Base-by-base conservation (phyloP, 1,140 invertebrate species). In the Brachionus sp. region DNA sequence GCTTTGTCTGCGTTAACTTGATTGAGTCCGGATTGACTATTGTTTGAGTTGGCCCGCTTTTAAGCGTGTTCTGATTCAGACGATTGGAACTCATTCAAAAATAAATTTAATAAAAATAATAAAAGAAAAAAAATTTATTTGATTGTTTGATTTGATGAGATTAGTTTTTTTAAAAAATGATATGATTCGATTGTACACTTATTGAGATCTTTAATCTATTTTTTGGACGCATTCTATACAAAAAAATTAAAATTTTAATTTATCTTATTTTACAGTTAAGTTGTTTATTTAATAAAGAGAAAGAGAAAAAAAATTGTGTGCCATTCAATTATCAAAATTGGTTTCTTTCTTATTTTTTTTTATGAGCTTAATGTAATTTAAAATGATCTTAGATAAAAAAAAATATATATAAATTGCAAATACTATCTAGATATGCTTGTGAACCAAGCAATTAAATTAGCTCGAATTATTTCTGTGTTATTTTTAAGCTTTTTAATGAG, bases 201-300 rank as follows among this genome's bases (percentile, higher is more conserved):
- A 10, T 25, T 75, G 70, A 75, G 70, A 75, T 46, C 70, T 75
- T 75, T 44, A 75, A 46, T 75, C 70, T 75, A 75, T 75, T 75
- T 75, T 75, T 75, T 75, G 70, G 70, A 75, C 70, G 70, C 70
- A 75, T 75, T 75, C 42, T 75, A 25, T 13, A 25, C 19, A 75
- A 75, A 75, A n/a, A 46, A 46, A 29, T 35, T 23, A 25, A 75
- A 46, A 46, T 46, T 46, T 25, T 75, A 46, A 46, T 44, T 25
- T 46, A 35, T 75, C 29, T 75, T 10, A 5, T 29, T 75, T 70
- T 70, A 70, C 66, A 70, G 35, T 70, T 70, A 70, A 42, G 66
- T 70, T 70, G 37, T 70, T 35, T 33, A 68, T 33, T 57, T 57
- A 70, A 42, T 70, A 70, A n/a, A n/a, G 16, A 39, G 1, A 46